A percentile compares a stretch with the other conserved stretches of the same genome.
Conservation (phyloP, 2,797 vertebrate genomes). For the Carcharodon carcharias region DNA sequence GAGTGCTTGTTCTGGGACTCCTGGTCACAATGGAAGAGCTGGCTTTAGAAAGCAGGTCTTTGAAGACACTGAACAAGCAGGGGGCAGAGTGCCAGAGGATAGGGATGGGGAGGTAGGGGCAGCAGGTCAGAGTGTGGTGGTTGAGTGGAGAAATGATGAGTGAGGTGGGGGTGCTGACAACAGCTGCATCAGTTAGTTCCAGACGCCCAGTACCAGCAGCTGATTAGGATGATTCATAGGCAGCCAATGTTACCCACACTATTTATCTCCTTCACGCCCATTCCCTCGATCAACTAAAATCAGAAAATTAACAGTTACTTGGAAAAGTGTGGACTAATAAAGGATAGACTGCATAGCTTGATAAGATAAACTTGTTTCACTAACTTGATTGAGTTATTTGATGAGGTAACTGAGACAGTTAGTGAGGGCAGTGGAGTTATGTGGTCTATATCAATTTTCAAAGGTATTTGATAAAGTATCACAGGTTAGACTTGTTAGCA, state of each 20-base stretch:
- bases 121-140: background rate
- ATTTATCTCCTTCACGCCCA: background rate
- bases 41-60: background rate
- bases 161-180: background rate
- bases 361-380: background rate
- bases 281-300: background rate
- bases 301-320: background rate
- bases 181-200: background rate
- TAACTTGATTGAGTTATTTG: background rate
- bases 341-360: background rate
- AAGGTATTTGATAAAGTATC: background rate
- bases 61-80: background rate
- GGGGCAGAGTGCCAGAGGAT: background rate
- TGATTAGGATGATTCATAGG: background rate
- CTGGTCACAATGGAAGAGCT: background rate
- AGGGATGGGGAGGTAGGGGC: background rate
- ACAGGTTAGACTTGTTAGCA: background rate
- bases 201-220: background rate
- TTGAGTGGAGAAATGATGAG: background rate
- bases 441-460: background rate
- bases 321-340: background rate
- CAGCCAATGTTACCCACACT: background rate
- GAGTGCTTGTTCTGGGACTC: background rate
- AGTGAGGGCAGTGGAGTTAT: background rate
- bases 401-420: background rate